Evolutionary conservation across 1,140 invertebrate species (phyloP).

Genomic region (Anadara kagoshimensis): DNA sequence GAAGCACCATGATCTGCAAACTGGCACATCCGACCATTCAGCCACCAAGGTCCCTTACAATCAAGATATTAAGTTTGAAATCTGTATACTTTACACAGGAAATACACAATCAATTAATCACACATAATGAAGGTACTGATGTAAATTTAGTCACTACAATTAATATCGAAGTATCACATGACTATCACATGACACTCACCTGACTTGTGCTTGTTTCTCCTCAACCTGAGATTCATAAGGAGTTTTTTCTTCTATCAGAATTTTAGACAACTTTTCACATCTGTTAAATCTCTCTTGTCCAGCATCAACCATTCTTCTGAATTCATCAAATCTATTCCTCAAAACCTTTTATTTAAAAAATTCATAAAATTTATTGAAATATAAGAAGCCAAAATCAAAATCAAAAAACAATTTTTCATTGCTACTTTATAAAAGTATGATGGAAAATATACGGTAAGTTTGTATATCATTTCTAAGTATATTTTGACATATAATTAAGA

Average conservation of each 20-base stretch:
- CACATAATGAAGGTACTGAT: too few species aligned
- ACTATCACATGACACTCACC: constrained; percentile 68
- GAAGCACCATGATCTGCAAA: too few species aligned
- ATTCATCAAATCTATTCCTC: constrained; percentile 91
- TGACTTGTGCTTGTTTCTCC: constrained; percentile 86
- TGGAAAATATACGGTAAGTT: too few species aligned
- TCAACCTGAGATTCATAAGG: constrained; percentile 92
- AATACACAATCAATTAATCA: too few species aligned
- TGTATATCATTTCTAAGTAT: too few species aligned
- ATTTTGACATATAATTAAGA: too few species aligned
- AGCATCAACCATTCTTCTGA: constrained; percentile 92
- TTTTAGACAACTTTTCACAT: constrained; percentile 92
- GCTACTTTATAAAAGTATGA: background rate
- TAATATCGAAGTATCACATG: too few species aligned
- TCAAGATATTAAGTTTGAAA: too few species aligned
- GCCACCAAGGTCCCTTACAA: too few species aligned
- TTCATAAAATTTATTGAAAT: background rate
- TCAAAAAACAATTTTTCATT: background rate
- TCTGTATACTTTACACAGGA: too few species aligned
- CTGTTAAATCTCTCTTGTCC: constrained; percentile 94
- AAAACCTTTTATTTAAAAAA: constrained; percentile 48
- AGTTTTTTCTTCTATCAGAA: constrained; percentile 90
- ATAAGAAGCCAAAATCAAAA: background rate
- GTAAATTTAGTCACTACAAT: too few species aligned
- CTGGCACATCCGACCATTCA: too few species aligned